These are phyloP conservation scores for Gorsachius goisagi DNA, from an alignment of 2,113 vertebrate genomes.

Conservation along the genomic window DNA sequence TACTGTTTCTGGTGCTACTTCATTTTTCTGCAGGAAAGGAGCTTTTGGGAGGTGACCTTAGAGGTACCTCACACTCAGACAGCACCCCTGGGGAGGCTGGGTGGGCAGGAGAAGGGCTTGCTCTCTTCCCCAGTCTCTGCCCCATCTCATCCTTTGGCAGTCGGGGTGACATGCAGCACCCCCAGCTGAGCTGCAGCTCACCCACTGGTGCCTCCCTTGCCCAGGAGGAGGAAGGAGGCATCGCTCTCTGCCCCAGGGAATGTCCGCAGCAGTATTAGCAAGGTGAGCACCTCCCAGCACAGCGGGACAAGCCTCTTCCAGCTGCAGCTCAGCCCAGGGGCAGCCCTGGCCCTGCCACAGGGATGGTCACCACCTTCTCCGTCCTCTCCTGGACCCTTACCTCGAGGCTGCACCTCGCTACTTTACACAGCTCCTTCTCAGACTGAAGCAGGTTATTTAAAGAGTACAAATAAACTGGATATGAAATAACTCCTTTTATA, in stretches of 20 bases:
- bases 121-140: not conserved
- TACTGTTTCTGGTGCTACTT: not conserved
- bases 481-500: not conserved
- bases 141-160: not conserved
- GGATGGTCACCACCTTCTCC: rapidly evolving
- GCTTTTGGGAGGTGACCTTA: not conserved
- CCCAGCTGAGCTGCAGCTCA: not conserved
- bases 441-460: not conserved
- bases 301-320: not conserved
- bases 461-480: not conserved
- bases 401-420: not conserved
- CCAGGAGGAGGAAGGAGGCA: not conserved
- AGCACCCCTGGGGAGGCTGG: not conserved
- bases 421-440: not conserved
- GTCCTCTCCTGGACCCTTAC: not conserved
- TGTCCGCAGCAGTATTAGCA: not conserved
- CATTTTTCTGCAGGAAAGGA: not conserved
- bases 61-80: not conserved
- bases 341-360: not conserved
- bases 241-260: not conserved
- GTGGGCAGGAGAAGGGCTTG: not conserved
- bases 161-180: not conserved
- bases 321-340: not conserved
- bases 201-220: not conserved
- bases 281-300: not conserved